A percentile compares a stretch with the other conserved stretches of the same genome.
phyloP scores from a whole-genome alignment of 35 echinoderm and acorn worm genomes.

The Anneissia japonica region DNA sequence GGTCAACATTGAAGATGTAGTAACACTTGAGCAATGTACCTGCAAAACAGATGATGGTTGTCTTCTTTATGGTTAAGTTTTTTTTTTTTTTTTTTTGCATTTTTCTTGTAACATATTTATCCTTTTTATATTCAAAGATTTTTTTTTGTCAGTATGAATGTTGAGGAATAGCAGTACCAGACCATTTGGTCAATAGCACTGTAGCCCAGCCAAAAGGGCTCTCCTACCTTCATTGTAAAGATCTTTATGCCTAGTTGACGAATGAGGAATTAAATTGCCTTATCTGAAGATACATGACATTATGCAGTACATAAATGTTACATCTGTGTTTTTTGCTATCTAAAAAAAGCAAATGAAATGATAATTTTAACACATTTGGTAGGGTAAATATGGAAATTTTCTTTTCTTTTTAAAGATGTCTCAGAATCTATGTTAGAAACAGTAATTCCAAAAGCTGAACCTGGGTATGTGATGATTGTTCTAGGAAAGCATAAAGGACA shows the following conservation, averaged over 20 bases:
- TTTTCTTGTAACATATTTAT: background rate
- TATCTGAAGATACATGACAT: too few relatives aligned
- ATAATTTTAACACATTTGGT: too few relatives aligned
- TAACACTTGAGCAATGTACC: conserved; percentile 58
- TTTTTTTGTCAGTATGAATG: background rate
- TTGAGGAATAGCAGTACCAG: background rate
- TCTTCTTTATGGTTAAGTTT: conserved; percentile 60
- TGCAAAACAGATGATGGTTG: conserved; percentile 74
- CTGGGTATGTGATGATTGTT: conserved; percentile 83
- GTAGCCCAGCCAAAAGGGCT: too few relatives aligned
- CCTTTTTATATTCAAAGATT: background rate
- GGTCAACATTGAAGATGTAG: conserved; percentile 75
- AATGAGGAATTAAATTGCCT: too few relatives aligned
- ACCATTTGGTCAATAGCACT: background rate
- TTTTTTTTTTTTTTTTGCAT: background rate
- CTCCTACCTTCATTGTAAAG: too few relatives aligned
- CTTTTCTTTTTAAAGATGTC: conserved; percentile 48
- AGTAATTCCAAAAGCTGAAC: conserved; percentile 68
- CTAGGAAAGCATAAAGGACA: conserved; percentile 75
- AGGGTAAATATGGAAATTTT: too few relatives aligned
- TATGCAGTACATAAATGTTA: too few relatives aligned
- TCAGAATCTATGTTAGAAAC: conserved; percentile 81
- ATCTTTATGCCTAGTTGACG: too few relatives aligned
- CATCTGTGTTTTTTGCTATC: too few relatives aligned
- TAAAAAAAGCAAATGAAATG: too few relatives aligned